Conservation (phyloP, 2,797 vertebrate genomes). For the Chaetodon trifasciatus region DNA sequence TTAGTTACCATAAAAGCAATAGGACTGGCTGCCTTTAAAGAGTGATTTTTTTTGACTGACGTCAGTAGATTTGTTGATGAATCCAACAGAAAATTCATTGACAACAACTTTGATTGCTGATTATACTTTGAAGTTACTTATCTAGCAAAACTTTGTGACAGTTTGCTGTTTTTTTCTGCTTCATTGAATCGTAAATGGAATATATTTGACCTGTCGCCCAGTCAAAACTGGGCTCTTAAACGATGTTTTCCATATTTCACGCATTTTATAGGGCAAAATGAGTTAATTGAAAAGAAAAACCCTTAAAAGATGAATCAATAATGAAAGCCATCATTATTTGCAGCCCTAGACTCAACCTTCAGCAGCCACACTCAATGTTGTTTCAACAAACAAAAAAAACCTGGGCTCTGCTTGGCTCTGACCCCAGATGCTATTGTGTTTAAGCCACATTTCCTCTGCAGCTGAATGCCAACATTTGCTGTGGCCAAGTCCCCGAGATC, state of each 20-base stretch:
- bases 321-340: slow-evolving; percentile 39
- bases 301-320: slow-evolving; percentile 30
- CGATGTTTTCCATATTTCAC: slow-evolving; percentile 3
- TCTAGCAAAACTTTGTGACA: neutral
- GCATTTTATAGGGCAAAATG: slow-evolving; percentile 11
- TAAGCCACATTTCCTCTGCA: slow-evolving; percentile 64
- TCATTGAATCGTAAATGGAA: slow-evolving; percentile 12
- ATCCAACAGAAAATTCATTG: neutral
- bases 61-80: neutral
- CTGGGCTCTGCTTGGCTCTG: slow-evolving; percentile 49
- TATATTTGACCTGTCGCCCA: slow-evolving; percentile 2
- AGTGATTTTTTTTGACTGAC: neutral
- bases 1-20: neutral
- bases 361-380: slow-evolving; percentile 38
- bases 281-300: slow-evolving; percentile 16
- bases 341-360: slow-evolving; percentile 16
- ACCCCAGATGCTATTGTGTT: slow-evolving; percentile 76
- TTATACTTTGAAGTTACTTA: neutral
- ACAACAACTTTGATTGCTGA: neutral
- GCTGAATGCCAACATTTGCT: slow-evolving; percentile 63
- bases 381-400: slow-evolving; percentile 52
- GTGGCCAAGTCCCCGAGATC: slow-evolving; percentile 57
- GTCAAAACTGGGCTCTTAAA: neutral
- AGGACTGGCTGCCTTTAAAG: neutral
- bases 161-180: neutral